Base-by-base conservation (phyloP, 2,113 vertebrate species). In the Nasalis larvatus region DNA sequence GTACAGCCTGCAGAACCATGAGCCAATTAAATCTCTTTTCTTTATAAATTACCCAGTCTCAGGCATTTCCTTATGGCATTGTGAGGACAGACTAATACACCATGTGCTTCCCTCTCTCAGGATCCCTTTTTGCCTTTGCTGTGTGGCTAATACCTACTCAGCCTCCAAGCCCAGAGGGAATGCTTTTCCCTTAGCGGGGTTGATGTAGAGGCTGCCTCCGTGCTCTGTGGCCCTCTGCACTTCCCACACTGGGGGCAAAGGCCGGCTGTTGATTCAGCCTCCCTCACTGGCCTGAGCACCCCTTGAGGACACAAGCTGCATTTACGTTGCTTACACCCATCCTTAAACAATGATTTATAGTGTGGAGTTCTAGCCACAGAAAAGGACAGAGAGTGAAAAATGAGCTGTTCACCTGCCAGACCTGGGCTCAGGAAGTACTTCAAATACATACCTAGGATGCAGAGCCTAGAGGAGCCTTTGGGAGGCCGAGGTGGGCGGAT, bases 91-190 rank as follows among this genome's bases (percentile, higher is more conserved):
- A 63, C 60, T 63, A 13, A 30, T 63, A 63, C 60, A 63, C 60
- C 27, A 0, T 6, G 12, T 63, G 9, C 12, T 7, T 23, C 6
- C 25, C 8, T 3, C 30, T 78, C n/a, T 3, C 6, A 6, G 21
- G 32, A 1, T 35, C 77, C 42, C 27, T 73, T 40, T 16, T 16
- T 13, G 23, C 27, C 58, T 77, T 69, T 60, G 30, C 54, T 32
- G 0, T 0, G 14, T 13, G 37, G 73, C 23, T 47, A 1, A 20
- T 82, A 71, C 47, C 69, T 45, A 6, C 32, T 35, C 13, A 2
- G 6, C 37, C 18, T 49, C 73, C 14, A 42, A 37, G 3, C 54
- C 74, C 45, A 54, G 49, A 17, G 14, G 13, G 5, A 30, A 6
- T 3, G 8, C 21, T 5, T 13, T 11, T 11, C 4, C 49, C 54